Evolutionary conservation across 2,888 invertebrate species (phyloP).

Genomic region (Melitaea athalia): DNA sequence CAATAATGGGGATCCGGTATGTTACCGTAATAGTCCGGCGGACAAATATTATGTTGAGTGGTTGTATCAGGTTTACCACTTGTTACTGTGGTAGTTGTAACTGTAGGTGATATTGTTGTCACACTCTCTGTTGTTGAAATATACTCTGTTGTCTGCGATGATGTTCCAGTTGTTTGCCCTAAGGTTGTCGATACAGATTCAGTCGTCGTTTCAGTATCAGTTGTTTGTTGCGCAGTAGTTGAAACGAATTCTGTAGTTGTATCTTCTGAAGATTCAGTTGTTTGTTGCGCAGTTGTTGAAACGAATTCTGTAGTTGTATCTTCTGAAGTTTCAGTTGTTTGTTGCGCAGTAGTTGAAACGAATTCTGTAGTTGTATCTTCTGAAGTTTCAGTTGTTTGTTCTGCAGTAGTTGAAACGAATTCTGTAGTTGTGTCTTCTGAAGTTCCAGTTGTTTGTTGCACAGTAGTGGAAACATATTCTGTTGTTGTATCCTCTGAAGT

Average conservation of each 20-base stretch:
- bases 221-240: not conserved
- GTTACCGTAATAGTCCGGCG: slow-evolving; percentile 47
- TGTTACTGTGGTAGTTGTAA: not conserved
- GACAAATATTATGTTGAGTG: slow-evolving; percentile 41
- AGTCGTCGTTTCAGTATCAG: not conserved
- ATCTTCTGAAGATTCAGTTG: not conserved
- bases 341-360: not conserved
- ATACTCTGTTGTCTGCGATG: slow-evolving; percentile 6
- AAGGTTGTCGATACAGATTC: not conserved
- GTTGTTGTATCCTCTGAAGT: not conserved
- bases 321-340: not conserved
- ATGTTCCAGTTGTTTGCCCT: not conserved
- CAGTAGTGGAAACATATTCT: too few relatives aligned
- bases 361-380: not conserved
- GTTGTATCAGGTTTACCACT: slow-evolving; percentile 1
- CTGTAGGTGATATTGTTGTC: not conserved
- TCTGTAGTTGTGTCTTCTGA: not conserved
- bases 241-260: slow-evolving; percentile 1
- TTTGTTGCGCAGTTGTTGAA: not conserved
- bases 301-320: not conserved
- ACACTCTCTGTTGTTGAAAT: not conserved
- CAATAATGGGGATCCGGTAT: slow-evolving; percentile 52
- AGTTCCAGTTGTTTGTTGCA: not conserved
- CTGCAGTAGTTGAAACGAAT: not conserved
- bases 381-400: not conserved